Evolutionary conservation across 2,888 invertebrate genomes (phyloP).

Genomic region (Meandrusa payeni): DNA sequence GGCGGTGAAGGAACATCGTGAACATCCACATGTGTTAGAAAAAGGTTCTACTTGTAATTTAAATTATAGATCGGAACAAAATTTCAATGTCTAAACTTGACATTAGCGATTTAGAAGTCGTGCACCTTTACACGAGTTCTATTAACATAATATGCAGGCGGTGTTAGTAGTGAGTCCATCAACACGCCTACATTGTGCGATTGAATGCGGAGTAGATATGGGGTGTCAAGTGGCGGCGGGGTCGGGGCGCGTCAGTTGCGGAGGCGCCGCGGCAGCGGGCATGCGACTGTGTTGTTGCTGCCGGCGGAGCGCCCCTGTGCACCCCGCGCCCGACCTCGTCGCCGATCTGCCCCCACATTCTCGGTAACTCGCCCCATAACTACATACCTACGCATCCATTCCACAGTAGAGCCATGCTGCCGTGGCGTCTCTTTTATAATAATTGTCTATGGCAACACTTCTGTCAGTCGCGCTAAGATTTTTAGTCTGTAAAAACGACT

Average conservation of each 20-base stretch:
- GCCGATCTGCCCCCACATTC: constrained; percentile 65
- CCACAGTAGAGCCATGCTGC: no score
- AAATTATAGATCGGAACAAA: no score
- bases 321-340: constrained; percentile 61
- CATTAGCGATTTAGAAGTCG: constrained; percentile 16
- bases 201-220: constrained; percentile 38
- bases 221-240: constrained; percentile 28
- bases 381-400: no score
- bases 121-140: constrained; percentile 18
- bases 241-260: constrained; percentile 60
- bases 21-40: no score
- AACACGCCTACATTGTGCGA: constrained; percentile 44
- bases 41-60: no score
- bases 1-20: no score
- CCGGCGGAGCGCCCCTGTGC: constrained; percentile 49
- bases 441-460: no score
- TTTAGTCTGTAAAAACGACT: no score
- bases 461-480: no score
- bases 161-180: constrained; percentile 50
- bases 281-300: constrained; percentile 62
- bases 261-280: constrained; percentile 45
- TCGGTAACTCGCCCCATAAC: constrained; percentile 47
- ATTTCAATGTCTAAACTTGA: no score
- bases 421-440: no score
- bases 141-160: constrained; percentile 62